Percentiles rank a stretch among this genome's conserved stretches.
These are phyloP conservation scores for Taeniopygia guttata DNA, from an alignment of 2,797 vertebrate species.

Conservation along the genomic window DNA sequence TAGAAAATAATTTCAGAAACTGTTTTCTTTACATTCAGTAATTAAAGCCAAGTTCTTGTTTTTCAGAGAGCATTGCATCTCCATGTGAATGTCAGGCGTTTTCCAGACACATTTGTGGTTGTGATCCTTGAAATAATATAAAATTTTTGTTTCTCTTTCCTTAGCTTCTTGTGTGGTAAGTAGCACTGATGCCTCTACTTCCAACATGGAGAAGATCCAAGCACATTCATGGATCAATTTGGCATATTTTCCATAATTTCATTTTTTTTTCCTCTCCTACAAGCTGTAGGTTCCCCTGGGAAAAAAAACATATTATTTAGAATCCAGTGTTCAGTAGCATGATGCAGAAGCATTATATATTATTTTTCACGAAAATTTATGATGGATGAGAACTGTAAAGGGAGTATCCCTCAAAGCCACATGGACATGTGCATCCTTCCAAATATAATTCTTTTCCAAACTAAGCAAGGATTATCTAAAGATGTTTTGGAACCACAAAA, in stretches of 20 bases:
- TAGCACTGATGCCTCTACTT: slow-evolving; percentile 23
- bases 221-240: slow-evolving; percentile 46
- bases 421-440: slow-evolving; percentile 39
- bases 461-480: slow-evolving; percentile 55
- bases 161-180: slow-evolving; percentile 34
- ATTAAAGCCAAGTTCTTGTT: not conserved
- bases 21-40: slow-evolving; percentile 3
- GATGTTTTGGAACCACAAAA: slow-evolving; percentile 59
- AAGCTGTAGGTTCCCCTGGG: not conserved
- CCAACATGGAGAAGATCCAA: slow-evolving; percentile 55
- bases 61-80: not conserved
- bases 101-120: not conserved
- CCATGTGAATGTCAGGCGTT: not conserved
- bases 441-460: slow-evolving; percentile 57
- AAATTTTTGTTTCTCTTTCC: not conserved
- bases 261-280: not conserved
- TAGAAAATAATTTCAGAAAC: slow-evolving; percentile 12
- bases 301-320: not conserved
- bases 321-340: not conserved
- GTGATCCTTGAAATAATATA: slow-evolving; percentile 28
- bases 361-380: not conserved
- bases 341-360: not conserved
- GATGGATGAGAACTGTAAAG: not conserved
- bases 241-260: slow-evolving; percentile 32
- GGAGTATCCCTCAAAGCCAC: slow-evolving; percentile 9